A percentile compares a stretch with the other conserved stretches of the same genome.
phyloP scores from a whole-genome alignment of 2,888 invertebrate species.

The Pollenia angustigena region DNA sequence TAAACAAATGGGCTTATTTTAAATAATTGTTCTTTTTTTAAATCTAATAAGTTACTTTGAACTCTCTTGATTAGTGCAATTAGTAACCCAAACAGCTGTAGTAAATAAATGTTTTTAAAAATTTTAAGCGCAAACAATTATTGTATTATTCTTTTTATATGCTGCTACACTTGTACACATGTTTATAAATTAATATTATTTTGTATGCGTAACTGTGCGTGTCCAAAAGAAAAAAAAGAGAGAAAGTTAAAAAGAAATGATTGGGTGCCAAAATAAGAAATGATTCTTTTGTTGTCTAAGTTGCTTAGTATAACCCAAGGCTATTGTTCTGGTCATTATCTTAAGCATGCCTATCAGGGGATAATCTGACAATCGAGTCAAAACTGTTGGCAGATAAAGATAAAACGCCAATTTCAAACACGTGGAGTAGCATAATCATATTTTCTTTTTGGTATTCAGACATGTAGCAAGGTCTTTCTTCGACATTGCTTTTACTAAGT shows the following conservation, averaged over 20 bases:
- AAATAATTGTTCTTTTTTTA: not conserved
- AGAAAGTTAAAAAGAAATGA: not conserved
- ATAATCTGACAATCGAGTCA: not conserved
- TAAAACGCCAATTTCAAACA: slow-evolving; percentile 6
- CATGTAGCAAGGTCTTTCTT: not conserved
- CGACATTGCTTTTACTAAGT: slow-evolving; percentile 28
- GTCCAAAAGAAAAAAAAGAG: not conserved
- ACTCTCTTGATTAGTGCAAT: not conserved
- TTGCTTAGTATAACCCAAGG: not conserved
- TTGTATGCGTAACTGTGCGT: not conserved
- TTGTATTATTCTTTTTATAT: not conserved
- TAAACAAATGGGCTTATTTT: not conserved
- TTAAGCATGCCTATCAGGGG: slow-evolving; percentile 20
- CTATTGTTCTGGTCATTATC: not conserved
- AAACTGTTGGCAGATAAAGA: not conserved
- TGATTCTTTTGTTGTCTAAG: slow-evolving; percentile 14
- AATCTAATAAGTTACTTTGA: not conserved
- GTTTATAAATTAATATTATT: not conserved
- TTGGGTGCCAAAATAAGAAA: slow-evolving; percentile 23
- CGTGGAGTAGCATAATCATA: not conserved
- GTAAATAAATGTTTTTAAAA: not conserved
- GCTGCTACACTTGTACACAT: not conserved
- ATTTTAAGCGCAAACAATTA: not conserved
- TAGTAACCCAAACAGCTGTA: not conserved
- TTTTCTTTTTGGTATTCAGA: not conserved